These are phyloP conservation scores for Acleris literana DNA, from an alignment of 2,888 invertebrate species.

Conservation along the genomic window DNA sequence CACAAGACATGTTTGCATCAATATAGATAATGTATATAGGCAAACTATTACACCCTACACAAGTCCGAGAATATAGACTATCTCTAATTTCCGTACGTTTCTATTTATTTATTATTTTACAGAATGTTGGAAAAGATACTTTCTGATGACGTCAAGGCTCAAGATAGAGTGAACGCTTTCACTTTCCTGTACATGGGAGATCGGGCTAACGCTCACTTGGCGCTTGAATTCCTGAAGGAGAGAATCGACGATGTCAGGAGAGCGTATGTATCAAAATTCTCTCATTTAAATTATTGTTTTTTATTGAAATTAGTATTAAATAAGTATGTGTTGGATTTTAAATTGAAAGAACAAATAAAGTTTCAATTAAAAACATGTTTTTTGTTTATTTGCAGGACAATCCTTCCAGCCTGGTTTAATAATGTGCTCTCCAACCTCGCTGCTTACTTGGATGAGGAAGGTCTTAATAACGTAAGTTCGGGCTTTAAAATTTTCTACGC, in stretches of 20 bases:
- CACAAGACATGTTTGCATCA: no score
- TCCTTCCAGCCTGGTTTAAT: slow-evolving; percentile 62
- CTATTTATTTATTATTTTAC: background rate
- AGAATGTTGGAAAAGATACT: slow-evolving; percentile 57
- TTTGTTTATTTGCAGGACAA: slow-evolving; percentile 55
- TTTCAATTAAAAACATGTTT: background rate
- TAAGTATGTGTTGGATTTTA: background rate
- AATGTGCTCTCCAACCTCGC: slow-evolving; percentile 61
- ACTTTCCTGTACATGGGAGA: slow-evolving; percentile 69
- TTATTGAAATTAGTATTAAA: no score
- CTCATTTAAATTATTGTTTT: background rate
- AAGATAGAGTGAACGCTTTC: slow-evolving; percentile 71
- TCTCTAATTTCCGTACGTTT: no score
- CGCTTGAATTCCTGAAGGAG: slow-evolving; percentile 61
- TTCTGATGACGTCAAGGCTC: slow-evolving; percentile 64
- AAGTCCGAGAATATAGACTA: no score
- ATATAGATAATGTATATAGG: no score
- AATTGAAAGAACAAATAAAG: background rate
- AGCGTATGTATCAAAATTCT: slow-evolving; percentile 53
- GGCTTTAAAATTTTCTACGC: background rate
- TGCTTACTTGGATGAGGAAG: slow-evolving; percentile 65
- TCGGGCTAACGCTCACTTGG: slow-evolving; percentile 59
- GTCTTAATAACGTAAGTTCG: slow-evolving; percentile 65
- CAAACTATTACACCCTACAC: no score
- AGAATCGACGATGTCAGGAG: slow-evolving; percentile 55